Percentiles rank a stretch among this genome's conserved stretches.
phyloP scores from a whole-genome alignment of 1,140 invertebrate species.

The Zaprionus capensis region DNA sequence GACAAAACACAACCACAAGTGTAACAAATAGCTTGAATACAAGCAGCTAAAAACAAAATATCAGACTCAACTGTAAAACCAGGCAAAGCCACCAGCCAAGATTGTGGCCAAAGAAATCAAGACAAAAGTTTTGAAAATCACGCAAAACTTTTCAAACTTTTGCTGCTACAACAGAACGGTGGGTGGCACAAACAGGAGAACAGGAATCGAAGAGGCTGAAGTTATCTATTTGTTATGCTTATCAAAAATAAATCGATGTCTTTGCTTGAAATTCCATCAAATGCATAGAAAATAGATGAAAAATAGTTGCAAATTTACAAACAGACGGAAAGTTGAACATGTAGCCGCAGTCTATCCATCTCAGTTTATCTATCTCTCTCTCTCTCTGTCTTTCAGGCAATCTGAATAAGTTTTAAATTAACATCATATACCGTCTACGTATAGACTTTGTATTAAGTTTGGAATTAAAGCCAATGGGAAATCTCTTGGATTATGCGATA shows the following conservation, averaged over 20 bases:
- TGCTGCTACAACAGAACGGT: slow-evolving; percentile 27
- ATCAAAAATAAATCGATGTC: slow-evolving; percentile 48
- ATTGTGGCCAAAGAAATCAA: slow-evolving; percentile 52
- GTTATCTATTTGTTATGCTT: slow-evolving; percentile 56
- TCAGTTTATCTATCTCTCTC: not conserved
- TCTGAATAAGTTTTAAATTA: not conserved
- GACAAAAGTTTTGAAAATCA: slow-evolving; percentile 65
- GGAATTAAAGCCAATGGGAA: slow-evolving; percentile 1
- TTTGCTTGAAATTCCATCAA: slow-evolving; percentile 31
- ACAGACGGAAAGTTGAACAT: not conserved
- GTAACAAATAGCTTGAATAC: slow-evolving; percentile 14
- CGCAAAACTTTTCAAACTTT: slow-evolving; percentile 64
- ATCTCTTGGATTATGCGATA: not conserved
- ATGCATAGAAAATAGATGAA: not conserved
- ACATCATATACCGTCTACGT: too few species aligned
- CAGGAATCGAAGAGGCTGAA: slow-evolving; percentile 57
- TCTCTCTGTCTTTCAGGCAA: not conserved
- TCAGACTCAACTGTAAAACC: not conserved
- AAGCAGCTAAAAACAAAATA: slow-evolving; percentile 19
- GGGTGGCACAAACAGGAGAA: slow-evolving; percentile 50
- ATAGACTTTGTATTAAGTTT: not conserved
- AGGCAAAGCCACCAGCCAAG: slow-evolving; percentile 2
- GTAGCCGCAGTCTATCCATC: not conserved
- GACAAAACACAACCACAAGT: slow-evolving; percentile 34
- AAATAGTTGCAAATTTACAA: not conserved